phyloP scores from a whole-genome alignment of 1,140 invertebrate genomes.

The Magallana angulata region DNA sequence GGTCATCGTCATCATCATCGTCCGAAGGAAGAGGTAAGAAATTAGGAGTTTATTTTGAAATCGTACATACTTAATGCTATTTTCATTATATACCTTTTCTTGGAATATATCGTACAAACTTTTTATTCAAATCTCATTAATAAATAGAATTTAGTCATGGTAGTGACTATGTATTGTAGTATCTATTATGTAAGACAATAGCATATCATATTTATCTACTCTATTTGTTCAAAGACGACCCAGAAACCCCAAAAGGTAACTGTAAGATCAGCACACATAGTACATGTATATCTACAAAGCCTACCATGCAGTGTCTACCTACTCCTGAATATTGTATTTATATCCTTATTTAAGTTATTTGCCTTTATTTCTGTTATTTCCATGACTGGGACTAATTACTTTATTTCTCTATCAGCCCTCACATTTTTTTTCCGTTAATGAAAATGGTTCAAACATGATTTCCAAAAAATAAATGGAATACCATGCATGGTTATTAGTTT shows the following conservation, averaged over 20 bases:
- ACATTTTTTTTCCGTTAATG: too few species aligned
- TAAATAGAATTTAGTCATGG: too few species aligned
- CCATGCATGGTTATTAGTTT: too few species aligned
- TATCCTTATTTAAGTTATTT: neutral
- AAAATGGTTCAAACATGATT: too few species aligned
- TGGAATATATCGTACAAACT: too few species aligned
- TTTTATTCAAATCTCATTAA: too few species aligned
- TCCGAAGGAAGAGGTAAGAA: slow-evolving; percentile 60
- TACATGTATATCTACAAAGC: too few species aligned
- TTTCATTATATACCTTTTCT: too few species aligned
- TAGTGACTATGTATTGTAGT: too few species aligned
- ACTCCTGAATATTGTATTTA: slow-evolving; percentile 22
- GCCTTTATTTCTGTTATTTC: neutral
- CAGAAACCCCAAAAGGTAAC: neutral
- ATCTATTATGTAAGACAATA: neutral
- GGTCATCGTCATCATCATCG: slow-evolving; percentile 49
- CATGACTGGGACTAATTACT: neutral
- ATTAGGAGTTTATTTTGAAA: neutral
- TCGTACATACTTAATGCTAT: neutral
- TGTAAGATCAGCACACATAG: neutral
- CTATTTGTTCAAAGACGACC: neutral
- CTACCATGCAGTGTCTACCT: neutral
- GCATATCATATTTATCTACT: neutral
- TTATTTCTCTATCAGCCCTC: neutral
- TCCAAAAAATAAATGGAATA: too few species aligned